Evolutionary conservation across 2,797 vertebrate species (phyloP), one percentile per base, ranked within the genome.

Genomic region (Gymnopithys bicolor): DNA sequence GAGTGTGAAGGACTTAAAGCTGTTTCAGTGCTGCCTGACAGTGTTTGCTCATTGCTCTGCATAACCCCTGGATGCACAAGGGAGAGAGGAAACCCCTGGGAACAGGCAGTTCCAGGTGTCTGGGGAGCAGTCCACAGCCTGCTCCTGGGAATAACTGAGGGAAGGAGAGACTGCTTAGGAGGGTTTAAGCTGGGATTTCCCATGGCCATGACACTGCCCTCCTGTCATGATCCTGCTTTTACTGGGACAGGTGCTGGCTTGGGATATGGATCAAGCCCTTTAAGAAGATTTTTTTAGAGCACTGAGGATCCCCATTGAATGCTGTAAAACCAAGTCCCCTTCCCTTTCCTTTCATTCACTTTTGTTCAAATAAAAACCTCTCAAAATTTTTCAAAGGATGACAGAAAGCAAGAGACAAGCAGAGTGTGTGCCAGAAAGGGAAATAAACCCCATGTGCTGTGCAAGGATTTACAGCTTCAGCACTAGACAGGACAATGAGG

Each of bases 401-500:
- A 43, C 70, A 49, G 17, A 49, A 56, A 24, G 10, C 19, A 32
- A 41, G 49, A 76, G 33, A 25, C 23, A 39, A 84, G 58, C 22
- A 28, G 13, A 2, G 12, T 15, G 6, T 48, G 58, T 89, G 6
- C 48, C 80, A 1, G 28, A 5, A 74, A 49, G 24, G 51, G 45
- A 63, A 53, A 77, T 32, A 25, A 76, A 45, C 27, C 24, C n/a
- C 19, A 4, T 2, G 59, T 49, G 12, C 19, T 35, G 6, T 76
- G 67, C 59, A 37, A 39, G 55, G 63, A 14, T 53, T 63, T 41
- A 2, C 27, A 53, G 14, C 33, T 83, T 51, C 6, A 19, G 17
- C 32, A 4, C 52, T 22, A 22, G n/a, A 0, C 24, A 1, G 6
- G 23, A 8, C 33, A 58, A 0, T 3, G 19, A 41, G 37, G 63